These are phyloP conservation scores for Acridotheres tristis DNA, from an alignment of 2,797 vertebrate species.

Conservation along the genomic window DNA sequence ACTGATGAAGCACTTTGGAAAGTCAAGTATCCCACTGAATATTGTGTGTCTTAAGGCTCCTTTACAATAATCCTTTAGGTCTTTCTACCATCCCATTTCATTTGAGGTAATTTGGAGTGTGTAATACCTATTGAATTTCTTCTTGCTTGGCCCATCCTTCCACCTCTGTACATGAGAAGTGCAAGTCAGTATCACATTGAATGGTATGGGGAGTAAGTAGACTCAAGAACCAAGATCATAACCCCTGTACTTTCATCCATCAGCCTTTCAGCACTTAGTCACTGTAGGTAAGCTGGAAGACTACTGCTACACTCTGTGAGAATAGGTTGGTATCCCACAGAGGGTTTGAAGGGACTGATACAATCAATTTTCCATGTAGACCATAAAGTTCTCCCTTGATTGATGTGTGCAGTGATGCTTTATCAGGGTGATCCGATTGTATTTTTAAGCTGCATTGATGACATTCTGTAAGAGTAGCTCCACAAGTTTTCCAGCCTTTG, in stretches of 20 bases:
- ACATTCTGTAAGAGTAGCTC: neutral
- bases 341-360: neutral
- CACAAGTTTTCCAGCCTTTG: neutral
- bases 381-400: neutral
- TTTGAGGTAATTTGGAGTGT: neutral
- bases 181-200: neutral
- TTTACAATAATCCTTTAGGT: neutral
- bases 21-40: neutral
- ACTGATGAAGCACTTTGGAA: neutral
- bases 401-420: neutral
- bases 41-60: neutral
- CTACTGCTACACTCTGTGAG: neutral
- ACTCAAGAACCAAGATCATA: neutral
- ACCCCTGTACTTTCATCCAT: neutral
- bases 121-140: neutral
- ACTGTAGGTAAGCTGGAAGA: neutral
- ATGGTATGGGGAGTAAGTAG: too few relatives aligned
- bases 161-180: neutral
- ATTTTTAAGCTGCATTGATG: neutral
- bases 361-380: neutral
- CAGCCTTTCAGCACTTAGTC: neutral
- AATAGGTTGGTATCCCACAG: neutral
- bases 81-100: neutral
- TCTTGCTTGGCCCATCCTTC: neutral
- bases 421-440: neutral